These are phyloP conservation scores for Melinaea marsaeus DNA, from an alignment of 2,888 invertebrate species.

Conservation along the genomic window DNA sequence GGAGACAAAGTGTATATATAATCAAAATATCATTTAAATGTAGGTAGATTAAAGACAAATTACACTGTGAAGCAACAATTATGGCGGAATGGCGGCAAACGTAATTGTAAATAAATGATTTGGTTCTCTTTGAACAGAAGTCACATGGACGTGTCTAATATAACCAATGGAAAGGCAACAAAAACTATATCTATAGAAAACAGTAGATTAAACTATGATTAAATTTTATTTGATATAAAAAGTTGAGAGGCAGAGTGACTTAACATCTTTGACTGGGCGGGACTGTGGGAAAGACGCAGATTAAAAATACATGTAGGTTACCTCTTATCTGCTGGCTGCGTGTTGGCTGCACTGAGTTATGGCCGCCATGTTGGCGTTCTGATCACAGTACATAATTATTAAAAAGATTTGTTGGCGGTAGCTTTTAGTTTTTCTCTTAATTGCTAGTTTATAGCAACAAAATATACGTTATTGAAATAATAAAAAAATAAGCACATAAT, in stretches of 20 bases:
- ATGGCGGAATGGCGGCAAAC: background rate
- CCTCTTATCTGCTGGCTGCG: conserved; percentile 44
- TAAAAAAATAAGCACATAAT: too few species aligned
- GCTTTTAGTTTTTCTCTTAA: too few species aligned
- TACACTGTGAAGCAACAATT: conserved; percentile 1
- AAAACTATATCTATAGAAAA: conserved; percentile 55
- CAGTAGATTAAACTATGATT: conserved; percentile 71
- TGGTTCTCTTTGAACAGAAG: conserved; percentile 33
- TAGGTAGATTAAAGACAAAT: background rate
- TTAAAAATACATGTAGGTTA: conserved; percentile 49
- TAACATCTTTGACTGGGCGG: conserved; percentile 57
- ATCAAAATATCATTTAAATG: background rate
- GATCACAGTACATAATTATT: conserved; percentile 1
- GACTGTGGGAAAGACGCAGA: conserved; percentile 48
- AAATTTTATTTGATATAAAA: conserved; percentile 55
- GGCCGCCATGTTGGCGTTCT: conserved; percentile 32
- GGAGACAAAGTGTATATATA: background rate
- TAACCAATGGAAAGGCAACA: conserved; percentile 37
- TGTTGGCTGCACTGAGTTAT: conserved; percentile 29
- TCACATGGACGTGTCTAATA: conserved; percentile 35
- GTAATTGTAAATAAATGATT: conserved; percentile 9
- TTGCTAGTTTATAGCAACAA: too few species aligned
- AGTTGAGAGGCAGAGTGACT: conserved; percentile 55
- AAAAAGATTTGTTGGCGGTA: too few species aligned
- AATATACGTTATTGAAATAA: too few species aligned